phyloP scores from a whole-genome alignment of 2,888 invertebrate species.

The Athetis lepigone region DNA sequence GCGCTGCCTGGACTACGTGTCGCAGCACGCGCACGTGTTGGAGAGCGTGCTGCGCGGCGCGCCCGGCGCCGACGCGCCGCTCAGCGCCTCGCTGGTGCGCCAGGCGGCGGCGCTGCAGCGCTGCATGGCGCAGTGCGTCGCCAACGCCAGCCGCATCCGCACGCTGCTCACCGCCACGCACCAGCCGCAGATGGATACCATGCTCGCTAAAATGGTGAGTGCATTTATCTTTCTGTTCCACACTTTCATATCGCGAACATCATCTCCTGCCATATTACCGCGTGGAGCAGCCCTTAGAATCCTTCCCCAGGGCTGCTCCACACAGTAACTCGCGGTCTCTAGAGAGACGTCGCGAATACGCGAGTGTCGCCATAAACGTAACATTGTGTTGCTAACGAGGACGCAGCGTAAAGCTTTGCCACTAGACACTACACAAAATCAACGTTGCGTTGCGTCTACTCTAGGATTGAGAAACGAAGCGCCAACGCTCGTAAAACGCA shows the following conservation, averaged over 20 bases:
- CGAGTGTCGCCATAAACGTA: no score
- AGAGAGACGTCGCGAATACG: background rate
- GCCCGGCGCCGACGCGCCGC: conserved; percentile 74
- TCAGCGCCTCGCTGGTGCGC: conserved; percentile 82
- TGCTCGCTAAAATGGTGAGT: conserved; percentile 89
- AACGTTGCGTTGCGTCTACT: no score
- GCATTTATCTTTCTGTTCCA: background rate
- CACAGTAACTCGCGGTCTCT: no score
- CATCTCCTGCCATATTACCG: background rate
- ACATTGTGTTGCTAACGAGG: no score
- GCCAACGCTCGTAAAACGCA: background rate
- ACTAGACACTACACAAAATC: no score
- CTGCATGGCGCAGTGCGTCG: conserved; percentile 88
- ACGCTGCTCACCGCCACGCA: conserved; percentile 83
- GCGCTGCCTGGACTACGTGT: conserved; percentile 87
- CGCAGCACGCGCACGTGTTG: conserved; percentile 86
- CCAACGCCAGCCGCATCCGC: conserved; percentile 85
- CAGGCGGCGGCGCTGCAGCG: conserved; percentile 87
- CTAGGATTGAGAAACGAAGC: background rate
- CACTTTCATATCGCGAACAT: no score
- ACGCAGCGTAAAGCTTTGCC: no score
- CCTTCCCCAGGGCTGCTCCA: no score
- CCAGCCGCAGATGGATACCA: conserved; percentile 87
- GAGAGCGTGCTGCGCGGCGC: conserved; percentile 84
- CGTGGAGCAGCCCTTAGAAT: no score